Evolutionary conservation across 1,140 invertebrate genomes (phyloP).

Genomic region (Dendrolimus kikuchii): DNA sequence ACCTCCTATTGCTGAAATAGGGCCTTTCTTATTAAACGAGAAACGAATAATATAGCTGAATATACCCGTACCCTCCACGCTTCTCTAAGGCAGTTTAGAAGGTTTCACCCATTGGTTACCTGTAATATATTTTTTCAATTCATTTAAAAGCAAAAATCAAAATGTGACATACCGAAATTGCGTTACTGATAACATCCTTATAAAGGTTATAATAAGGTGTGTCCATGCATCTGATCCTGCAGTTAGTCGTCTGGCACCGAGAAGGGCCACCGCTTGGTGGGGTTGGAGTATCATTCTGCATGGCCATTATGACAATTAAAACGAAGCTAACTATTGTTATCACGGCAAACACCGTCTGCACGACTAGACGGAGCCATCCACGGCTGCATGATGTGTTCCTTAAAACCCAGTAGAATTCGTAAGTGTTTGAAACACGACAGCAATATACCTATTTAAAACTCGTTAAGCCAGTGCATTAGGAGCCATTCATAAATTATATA

Average conservation of each 20-base stretch:
- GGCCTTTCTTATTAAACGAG: too few species aligned
- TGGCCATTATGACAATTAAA: constrained; percentile 41
- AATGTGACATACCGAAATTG: constrained; percentile 27
- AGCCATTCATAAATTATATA: too few species aligned
- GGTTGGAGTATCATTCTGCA: constrained; percentile 3
- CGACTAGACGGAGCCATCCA: constrained; percentile 42
- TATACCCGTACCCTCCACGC: too few species aligned
- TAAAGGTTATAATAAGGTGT: constrained; percentile 28
- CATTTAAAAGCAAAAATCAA: not conserved
- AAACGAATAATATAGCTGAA: too few species aligned
- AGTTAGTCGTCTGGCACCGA: constrained; percentile 16
- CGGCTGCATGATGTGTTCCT: constrained; percentile 50
- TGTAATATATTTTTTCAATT: not conserved
- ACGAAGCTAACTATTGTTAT: constrained; percentile 53
- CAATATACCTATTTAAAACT: constrained; percentile 11
- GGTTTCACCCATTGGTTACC: too few species aligned
- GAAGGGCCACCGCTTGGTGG: not conserved
- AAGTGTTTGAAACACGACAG: constrained; percentile 1
- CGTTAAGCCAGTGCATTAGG: not conserved
- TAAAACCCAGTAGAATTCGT: constrained; percentile 7
- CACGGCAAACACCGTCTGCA: constrained; percentile 39
- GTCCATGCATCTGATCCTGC: constrained; percentile 33
- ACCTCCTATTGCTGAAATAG: too few species aligned
- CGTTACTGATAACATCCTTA: constrained; percentile 31
- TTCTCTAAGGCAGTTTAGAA: too few species aligned